These are phyloP conservation scores for Pampusana beccarii DNA, from an alignment of 2,113 vertebrate species.

Conservation along the genomic window DNA sequence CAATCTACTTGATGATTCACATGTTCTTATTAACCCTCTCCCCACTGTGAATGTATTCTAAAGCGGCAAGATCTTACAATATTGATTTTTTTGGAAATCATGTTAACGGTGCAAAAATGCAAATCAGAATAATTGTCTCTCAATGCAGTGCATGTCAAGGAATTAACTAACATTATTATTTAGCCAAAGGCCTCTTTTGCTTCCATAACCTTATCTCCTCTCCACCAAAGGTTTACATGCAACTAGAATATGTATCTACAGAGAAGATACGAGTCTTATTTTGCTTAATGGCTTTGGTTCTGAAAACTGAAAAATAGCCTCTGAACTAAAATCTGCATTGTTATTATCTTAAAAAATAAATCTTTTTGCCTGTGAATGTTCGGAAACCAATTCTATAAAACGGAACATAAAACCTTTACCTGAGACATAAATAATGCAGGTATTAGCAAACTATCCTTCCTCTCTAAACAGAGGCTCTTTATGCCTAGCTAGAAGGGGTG, in stretches of 20 bases:
- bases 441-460: not conserved
- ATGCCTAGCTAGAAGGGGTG: not conserved
- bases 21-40: not conserved
- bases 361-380: not conserved
- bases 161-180: constrained; percentile 6
- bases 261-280: not conserved
- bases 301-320: not conserved
- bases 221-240: not conserved
- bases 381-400: not conserved
- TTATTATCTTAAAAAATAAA: not conserved
- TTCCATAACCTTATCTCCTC: not conserved
- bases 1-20: constrained; percentile 21
- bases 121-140: not conserved
- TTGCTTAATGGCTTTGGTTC: not conserved
- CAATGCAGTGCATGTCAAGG: not conserved
- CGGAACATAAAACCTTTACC: not conserved
- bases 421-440: not conserved
- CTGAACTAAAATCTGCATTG: not conserved
- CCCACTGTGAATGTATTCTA: not conserved
- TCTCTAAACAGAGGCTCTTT: not conserved
- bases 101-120: not conserved
- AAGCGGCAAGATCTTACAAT: not conserved
- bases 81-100: not conserved
- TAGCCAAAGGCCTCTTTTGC: not conserved
- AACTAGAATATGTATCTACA: not conserved